Conservation (phyloP, 2,888 invertebrate species). For the Rhingia rostrata region DNA sequence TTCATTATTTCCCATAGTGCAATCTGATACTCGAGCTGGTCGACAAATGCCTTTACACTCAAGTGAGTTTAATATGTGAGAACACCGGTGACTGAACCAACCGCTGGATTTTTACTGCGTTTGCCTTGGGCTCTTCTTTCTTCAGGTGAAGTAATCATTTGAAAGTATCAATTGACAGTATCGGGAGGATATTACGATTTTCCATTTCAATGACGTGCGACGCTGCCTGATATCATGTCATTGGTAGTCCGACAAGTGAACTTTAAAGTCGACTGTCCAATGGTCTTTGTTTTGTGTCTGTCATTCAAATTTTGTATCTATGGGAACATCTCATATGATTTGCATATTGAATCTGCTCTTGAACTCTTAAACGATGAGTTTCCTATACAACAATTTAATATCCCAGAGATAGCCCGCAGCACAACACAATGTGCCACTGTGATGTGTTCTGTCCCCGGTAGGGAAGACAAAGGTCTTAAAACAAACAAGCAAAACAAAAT, state of each 20-base stretch:
- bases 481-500: too few species aligned
- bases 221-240: slow-evolving; percentile 44
- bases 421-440: too few species aligned
- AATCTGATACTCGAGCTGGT: slow-evolving; percentile 70
- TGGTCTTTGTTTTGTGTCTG: neutral
- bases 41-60: slow-evolving; percentile 75
- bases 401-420: too few species aligned
- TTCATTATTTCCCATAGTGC: slow-evolving; percentile 66
- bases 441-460: too few species aligned
- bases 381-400: too few species aligned
- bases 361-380: too few species aligned
- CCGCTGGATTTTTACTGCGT: slow-evolving; percentile 71
- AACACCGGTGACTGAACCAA: slow-evolving; percentile 73
- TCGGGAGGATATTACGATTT: slow-evolving; percentile 75
- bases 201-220: slow-evolving; percentile 69
- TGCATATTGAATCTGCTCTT: too few species aligned
- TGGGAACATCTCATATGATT: too few species aligned
- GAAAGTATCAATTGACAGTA: slow-evolving; percentile 72
- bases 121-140: slow-evolving; percentile 56
- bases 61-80: slow-evolving; percentile 73
- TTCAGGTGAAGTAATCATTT: slow-evolving; percentile 64
- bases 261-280: slow-evolving; percentile 28
- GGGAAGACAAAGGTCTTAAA: too few species aligned
- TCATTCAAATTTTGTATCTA: neutral
- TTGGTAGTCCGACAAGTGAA: slow-evolving; percentile 41